A percentile compares a stretch with the other conserved stretches of the same genome.
phyloP scores from a whole-genome alignment of 2,113 vertebrate species.

The Sphaerodactylus townsendi region DNA sequence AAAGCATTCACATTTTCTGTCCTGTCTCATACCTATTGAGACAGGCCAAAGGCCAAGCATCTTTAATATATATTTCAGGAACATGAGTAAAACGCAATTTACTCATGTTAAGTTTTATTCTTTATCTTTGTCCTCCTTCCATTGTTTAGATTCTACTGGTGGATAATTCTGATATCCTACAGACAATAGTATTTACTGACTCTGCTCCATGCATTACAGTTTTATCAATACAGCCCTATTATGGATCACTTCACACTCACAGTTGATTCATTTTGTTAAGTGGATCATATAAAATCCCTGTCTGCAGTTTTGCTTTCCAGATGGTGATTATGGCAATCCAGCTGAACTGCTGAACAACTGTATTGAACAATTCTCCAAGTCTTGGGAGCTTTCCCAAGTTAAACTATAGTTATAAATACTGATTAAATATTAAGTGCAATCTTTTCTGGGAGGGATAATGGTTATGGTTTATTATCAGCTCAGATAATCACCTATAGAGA shows the following conservation, averaged over 20 bases:
- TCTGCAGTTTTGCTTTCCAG: slow-evolving; percentile 27
- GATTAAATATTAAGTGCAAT: slow-evolving; percentile 63
- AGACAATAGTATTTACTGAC: slow-evolving; percentile 43
- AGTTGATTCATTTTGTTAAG: slow-evolving; percentile 55
- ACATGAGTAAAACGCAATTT: background rate
- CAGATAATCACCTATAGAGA: slow-evolving; percentile 49
- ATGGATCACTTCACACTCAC: slow-evolving; percentile 47
- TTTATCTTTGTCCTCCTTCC: background rate
- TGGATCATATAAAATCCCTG: slow-evolving; percentile 42
- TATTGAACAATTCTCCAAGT: slow-evolving; percentile 44
- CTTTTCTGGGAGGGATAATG: slow-evolving; percentile 40
- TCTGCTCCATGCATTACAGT: background rate
- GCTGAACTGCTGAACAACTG: slow-evolving; percentile 48
- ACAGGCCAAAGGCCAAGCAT: background rate
- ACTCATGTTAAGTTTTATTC: background rate
- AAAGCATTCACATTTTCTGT: background rate
- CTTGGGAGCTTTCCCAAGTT: slow-evolving; percentile 46
- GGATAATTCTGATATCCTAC: slow-evolving; percentile 40
- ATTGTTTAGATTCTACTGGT: slow-evolving; percentile 4
- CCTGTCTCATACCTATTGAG: background rate
- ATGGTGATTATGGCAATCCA: slow-evolving; percentile 31
- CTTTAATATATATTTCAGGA: background rate
- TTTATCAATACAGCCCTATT: slow-evolving; percentile 35
- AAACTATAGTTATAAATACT: slow-evolving; percentile 59
- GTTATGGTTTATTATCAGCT: slow-evolving; percentile 34